Conservation (phyloP, 2,888 invertebrate genomes). For the Crocallis elinguaria region DNA sequence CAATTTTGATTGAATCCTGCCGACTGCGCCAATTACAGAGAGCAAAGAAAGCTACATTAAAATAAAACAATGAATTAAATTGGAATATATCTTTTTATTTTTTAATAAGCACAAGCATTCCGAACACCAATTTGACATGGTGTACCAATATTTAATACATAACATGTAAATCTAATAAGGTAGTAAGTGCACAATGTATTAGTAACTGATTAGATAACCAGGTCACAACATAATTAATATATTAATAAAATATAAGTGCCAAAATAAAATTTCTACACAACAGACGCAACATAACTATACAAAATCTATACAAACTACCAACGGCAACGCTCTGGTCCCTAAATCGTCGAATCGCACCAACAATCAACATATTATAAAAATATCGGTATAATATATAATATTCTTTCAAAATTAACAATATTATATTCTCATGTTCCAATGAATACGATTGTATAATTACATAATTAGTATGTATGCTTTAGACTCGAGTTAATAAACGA, state of each 20-base stretch:
- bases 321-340: conserved; percentile 71
- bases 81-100: conserved; percentile 50
- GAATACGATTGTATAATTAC: background rate
- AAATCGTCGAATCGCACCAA: conserved; percentile 55
- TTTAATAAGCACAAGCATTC: conserved; percentile 77
- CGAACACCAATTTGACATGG: conserved; percentile 45
- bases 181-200: conserved; percentile 64
- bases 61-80: conserved; percentile 41
- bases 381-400: conserved; percentile 41
- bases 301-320: conserved; percentile 54
- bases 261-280: conserved; percentile 32
- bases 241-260: conserved; percentile 50
- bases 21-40: background rate
- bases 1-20: background rate
- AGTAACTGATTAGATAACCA: conserved; percentile 63
- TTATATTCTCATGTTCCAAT: conserved; percentile 1
- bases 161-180: conserved; percentile 56
- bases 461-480: background rate
- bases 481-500: background rate
- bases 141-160: conserved; percentile 49
- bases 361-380: conserved; percentile 55
- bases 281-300: conserved; percentile 56
- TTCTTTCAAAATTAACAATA: conserved; percentile 23
- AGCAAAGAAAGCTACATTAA: background rate
- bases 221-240: conserved; percentile 68